phyloP scores from a whole-genome alignment of 2,888 invertebrate genomes.

The Platycheirus rosarum region DNA sequence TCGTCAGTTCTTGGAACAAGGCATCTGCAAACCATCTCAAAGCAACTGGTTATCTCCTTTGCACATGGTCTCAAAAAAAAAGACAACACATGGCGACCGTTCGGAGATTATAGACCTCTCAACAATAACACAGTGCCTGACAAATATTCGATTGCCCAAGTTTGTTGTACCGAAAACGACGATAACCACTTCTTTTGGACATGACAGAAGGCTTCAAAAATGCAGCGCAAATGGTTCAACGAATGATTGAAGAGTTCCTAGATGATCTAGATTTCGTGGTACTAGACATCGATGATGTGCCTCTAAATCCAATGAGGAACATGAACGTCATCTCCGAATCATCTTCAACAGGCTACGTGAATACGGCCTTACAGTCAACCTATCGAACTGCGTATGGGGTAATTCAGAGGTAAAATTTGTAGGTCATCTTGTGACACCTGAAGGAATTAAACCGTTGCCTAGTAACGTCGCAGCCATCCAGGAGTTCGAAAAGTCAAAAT shows the following conservation, averaged over 20 bases:
- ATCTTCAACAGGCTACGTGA: neutral
- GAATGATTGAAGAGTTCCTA: constrained; percentile 3
- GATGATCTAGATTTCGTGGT: constrained; percentile 10
- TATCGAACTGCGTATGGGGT: constrained; percentile 13
- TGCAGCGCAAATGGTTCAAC: neutral
- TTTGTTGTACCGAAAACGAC: neutral
- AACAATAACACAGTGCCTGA: too few relatives aligned
- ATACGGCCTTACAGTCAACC: neutral
- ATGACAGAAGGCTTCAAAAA: constrained; percentile 7
- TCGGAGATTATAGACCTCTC: too few relatives aligned
- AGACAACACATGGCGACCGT: too few relatives aligned
- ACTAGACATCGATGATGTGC: constrained; percentile 55
- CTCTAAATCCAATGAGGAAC: constrained; percentile 28
- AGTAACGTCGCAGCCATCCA: neutral
- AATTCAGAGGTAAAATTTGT: constrained; percentile 62
- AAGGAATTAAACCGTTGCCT: constrained; percentile 49
- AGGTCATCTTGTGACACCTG: constrained; percentile 48
- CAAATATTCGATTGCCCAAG: too few relatives aligned
- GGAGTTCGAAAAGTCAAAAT: neutral
- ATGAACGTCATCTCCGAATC: constrained; percentile 3
- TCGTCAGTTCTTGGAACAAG: neutral
- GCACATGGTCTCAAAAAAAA: too few relatives aligned
- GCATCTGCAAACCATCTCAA: too few relatives aligned
- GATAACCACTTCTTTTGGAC: neutral
- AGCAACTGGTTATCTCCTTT: too few relatives aligned